These are phyloP conservation scores for Trichogramma pretiosum DNA, from an alignment of 1,140 invertebrate species.

Conservation along the genomic window DNA sequence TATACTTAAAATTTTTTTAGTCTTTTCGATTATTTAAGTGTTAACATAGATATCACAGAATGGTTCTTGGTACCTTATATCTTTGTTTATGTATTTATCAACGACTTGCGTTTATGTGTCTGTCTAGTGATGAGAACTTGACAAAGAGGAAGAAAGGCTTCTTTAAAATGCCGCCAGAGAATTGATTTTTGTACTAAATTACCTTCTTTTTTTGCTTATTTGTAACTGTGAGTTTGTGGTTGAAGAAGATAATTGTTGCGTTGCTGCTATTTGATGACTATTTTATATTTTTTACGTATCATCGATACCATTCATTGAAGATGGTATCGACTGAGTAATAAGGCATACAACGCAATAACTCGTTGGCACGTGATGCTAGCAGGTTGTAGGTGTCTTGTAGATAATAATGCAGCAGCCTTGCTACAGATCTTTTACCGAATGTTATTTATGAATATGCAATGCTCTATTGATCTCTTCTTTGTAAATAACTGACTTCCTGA, in stretches of 20 bases:
- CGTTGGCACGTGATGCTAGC: conserved; percentile 35
- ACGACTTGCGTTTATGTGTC: conserved; percentile 15
- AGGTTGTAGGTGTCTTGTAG: too few relatives aligned
- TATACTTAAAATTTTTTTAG: conserved; percentile 44
- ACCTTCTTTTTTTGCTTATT: conserved; percentile 22
- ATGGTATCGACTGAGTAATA: conserved; percentile 23
- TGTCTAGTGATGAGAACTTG: conserved; percentile 38
- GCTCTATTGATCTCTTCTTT: conserved; percentile 5
- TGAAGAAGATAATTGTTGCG: conserved; percentile 24
- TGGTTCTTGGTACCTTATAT: conserved; percentile 48
- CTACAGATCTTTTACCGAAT: conserved; percentile 3
- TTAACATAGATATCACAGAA: conserved; percentile 49
- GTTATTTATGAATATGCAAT: conserved; percentile 27
- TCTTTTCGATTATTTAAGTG: conserved; percentile 47
- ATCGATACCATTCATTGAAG: conserved; percentile 28
- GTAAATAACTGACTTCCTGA: conserved; percentile 18
- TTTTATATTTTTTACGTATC: conserved; percentile 27
- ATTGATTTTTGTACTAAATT: too few relatives aligned
- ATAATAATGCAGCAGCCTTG: too few relatives aligned
- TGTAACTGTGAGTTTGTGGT: conserved; percentile 26
- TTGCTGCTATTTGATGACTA: conserved; percentile 18
- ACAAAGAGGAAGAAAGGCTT: conserved; percentile 35
- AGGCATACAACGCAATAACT: conserved; percentile 12
- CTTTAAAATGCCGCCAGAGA: conserved; percentile 33
- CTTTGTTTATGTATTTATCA: conserved; percentile 30